phyloP scores from a whole-genome alignment of 2,113 vertebrate genomes.

The Callopanchax toddi region DNA sequence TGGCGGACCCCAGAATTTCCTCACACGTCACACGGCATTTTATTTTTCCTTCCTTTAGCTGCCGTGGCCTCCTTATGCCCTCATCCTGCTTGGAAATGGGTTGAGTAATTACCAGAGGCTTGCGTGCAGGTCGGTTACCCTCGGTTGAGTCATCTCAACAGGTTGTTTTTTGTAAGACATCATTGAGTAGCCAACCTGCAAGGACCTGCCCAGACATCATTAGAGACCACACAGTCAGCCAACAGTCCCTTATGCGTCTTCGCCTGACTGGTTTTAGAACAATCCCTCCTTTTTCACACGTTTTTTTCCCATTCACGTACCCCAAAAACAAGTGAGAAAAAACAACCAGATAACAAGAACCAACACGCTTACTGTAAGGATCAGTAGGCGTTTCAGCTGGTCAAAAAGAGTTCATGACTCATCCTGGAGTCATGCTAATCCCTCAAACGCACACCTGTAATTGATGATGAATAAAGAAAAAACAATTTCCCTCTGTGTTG shows the following conservation, averaged over 20 bases:
- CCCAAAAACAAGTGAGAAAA: conserved; percentile 38
- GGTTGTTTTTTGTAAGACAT: conserved; percentile 53
- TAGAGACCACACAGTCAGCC: conserved; percentile 65
- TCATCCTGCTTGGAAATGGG: conserved; percentile 19
- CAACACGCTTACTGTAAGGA: conserved; percentile 36
- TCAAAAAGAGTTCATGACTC: conserved; percentile 52
- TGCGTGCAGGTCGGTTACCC: conserved; percentile 66
- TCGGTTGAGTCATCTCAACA: conserved; percentile 66
- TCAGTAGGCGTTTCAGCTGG: conserved; percentile 48
- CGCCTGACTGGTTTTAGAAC: conserved; percentile 41
- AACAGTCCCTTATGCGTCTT: conserved; percentile 21
- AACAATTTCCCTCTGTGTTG: conserved; percentile 32
- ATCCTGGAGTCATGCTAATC: conserved; percentile 50
- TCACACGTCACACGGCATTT: conserved; percentile 5
- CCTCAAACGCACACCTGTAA: conserved; percentile 56
- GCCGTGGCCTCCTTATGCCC: conserved; percentile 35
- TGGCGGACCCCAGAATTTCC: conserved; percentile 35
- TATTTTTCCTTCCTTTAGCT: conserved; percentile 6
- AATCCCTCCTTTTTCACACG: conserved; percentile 38
- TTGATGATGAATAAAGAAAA: conserved; percentile 48
- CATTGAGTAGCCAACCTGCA: conserved; percentile 56
- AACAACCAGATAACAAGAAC: conserved; percentile 58
- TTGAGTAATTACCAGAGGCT: conserved; percentile 62
- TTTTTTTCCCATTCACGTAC: conserved; percentile 33
- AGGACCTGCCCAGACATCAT: conserved; percentile 56